phyloP scores from a whole-genome alignment of 2,888 invertebrate genomes.

The Masnerella sp. region DNA sequence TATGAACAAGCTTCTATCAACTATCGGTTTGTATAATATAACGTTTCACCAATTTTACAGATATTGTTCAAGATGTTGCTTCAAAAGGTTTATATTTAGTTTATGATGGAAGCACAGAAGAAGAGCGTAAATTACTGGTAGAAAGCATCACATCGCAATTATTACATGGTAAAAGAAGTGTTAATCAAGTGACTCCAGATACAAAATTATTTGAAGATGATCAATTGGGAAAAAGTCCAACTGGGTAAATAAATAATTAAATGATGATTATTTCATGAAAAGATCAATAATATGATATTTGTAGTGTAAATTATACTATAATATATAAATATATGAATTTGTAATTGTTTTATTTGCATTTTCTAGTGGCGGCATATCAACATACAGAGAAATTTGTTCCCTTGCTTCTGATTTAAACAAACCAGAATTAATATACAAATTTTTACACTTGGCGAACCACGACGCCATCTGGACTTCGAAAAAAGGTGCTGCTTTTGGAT shows the following conservation, averaged over 20 bases:
- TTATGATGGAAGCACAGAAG: slow-evolving; percentile 88
- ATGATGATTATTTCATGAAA: neutral
- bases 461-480: slow-evolving; percentile 97
- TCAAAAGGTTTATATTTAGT: slow-evolving; percentile 94
- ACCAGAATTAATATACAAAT: slow-evolving; percentile 96
- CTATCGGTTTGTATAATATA: neutral
- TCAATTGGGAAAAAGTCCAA: slow-evolving; percentile 90
- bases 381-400: slow-evolving; percentile 96
- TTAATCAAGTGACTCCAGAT: slow-evolving; percentile 86
- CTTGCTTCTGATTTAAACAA: slow-evolving; percentile 96
- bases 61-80: slow-evolving; percentile 95
- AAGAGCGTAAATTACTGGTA: slow-evolving; percentile 85
- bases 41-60: slow-evolving; percentile 78
- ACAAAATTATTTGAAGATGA: slow-evolving; percentile 94
- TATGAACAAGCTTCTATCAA: neutral
- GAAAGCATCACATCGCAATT: slow-evolving; percentile 89
- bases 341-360: too few species aligned
- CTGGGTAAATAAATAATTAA: slow-evolving; percentile 81
- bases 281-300: too few species aligned
- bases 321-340: too few species aligned
- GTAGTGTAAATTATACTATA: neutral
- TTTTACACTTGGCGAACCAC: slow-evolving; percentile 96
- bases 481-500: slow-evolving; percentile 96
- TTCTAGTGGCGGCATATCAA: slow-evolving; percentile 90
- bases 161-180: slow-evolving; percentile 86